Evolutionary conservation across 1,140 invertebrate species (phyloP).

Genomic region (Samia ricini): DNA sequence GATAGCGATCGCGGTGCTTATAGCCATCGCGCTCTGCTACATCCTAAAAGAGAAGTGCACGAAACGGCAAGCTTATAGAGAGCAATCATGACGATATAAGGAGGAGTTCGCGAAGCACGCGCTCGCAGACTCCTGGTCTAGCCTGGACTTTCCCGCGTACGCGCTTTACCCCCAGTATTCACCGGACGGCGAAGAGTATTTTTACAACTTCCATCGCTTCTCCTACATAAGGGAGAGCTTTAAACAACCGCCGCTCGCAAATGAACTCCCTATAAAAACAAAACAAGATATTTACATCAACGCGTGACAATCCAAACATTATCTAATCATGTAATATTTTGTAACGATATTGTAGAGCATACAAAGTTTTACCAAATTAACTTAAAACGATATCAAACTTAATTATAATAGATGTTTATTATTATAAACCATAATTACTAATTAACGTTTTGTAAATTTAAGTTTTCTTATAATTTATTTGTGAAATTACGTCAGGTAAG

Average conservation of each 20-base stretch:
- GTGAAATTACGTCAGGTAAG: too few species aligned
- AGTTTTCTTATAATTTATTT: too few species aligned
- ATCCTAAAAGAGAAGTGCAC: constrained; percentile 88
- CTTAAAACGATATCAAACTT: not conserved
- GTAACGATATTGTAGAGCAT: not conserved
- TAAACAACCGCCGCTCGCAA: constrained; percentile 56
- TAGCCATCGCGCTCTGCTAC: constrained; percentile 88
- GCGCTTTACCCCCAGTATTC: constrained; percentile 69
- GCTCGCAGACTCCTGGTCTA: constrained; percentile 59
- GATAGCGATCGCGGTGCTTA: constrained; percentile 87
- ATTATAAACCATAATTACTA: too few species aligned
- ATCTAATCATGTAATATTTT: not conserved
- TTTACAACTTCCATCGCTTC: constrained; percentile 70
- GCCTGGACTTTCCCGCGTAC: constrained; percentile 58
- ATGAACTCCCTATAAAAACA: constrained; percentile 47
- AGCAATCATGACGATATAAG: constrained; percentile 82
- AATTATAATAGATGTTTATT: too few species aligned
- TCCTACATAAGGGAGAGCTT: constrained; percentile 61
- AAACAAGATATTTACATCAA: constrained; percentile 65
- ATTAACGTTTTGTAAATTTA: too few species aligned
- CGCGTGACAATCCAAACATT: constrained; percentile 41
- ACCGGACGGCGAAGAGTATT: constrained; percentile 68
- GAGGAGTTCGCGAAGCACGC: constrained; percentile 69
- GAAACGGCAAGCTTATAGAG: constrained; percentile 84
- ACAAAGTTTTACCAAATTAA: not conserved